Evolutionary conservation across 2,888 invertebrate genomes (phyloP).

Genomic region (Apodemia hepburni): DNA sequence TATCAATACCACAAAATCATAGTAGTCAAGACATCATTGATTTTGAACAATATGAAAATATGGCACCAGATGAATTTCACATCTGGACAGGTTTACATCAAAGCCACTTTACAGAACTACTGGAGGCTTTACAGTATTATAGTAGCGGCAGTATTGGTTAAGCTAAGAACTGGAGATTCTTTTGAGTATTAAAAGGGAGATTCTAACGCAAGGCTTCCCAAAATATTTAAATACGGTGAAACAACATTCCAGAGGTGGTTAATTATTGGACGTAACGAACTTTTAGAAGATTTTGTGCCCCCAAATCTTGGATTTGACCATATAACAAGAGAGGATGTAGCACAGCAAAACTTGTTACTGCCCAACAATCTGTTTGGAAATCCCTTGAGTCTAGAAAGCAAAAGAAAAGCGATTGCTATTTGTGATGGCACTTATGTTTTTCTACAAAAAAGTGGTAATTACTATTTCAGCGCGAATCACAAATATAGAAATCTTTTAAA

Average conservation of each 20-base stretch:
- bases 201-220: slow-evolving; percentile 20
- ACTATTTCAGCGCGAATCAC: slow-evolving; percentile 10
- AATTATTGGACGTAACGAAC: slow-evolving; percentile 9
- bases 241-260: slow-evolving; percentile 20
- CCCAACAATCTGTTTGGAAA: slow-evolving; percentile 19
- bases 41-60: slow-evolving; percentile 18
- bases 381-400: slow-evolving; percentile 16
- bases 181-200: slow-evolving; percentile 19
- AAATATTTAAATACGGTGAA: slow-evolving; percentile 22
- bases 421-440: slow-evolving; percentile 20
- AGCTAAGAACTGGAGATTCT: too few relatives aligned
- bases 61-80: slow-evolving; percentile 4
- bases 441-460: slow-evolving; percentile 19
- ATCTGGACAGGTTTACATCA: neutral
- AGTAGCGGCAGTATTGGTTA: slow-evolving; percentile 18
- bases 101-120: slow-evolving; percentile 1
- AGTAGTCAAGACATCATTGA: slow-evolving; percentile 21
- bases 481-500: slow-evolving; percentile 15
- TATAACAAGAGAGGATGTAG: slow-evolving; percentile 20
- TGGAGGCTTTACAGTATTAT: neutral
- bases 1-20: slow-evolving; percentile 22
- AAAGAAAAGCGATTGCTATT: slow-evolving; percentile 21
- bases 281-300: slow-evolving; percentile 16
- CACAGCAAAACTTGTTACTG: slow-evolving; percentile 18
- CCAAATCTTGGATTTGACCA: slow-evolving; percentile 16